These are phyloP conservation scores for Dolichoris vasculosae DNA, from an alignment of 1,140 invertebrate species.

Conservation along the genomic window DNA sequence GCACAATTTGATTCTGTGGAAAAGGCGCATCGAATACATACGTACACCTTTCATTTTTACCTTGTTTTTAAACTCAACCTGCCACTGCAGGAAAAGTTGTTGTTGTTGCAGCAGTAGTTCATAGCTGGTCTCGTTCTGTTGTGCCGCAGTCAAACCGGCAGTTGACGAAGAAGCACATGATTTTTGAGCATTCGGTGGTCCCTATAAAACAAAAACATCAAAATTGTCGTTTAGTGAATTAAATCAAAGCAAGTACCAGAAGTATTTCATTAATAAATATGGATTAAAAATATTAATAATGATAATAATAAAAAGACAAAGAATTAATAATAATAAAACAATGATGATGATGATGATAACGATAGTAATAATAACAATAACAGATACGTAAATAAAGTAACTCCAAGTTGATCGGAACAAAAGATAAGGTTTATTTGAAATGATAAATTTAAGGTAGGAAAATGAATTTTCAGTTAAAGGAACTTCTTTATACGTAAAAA, in stretches of 20 bases:
- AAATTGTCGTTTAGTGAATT: neutral
- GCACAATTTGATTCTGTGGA: neutral
- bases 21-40: neutral
- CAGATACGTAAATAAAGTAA: neutral
- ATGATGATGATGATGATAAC: neutral
- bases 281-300: no score
- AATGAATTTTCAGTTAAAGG: neutral
- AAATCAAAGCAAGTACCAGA: neutral
- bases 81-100: conserved; percentile 92
- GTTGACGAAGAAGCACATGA: conserved; percentile 73
- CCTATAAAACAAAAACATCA: conserved; percentile 70
- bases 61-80: conserved; percentile 87
- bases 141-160: conserved; percentile 70
- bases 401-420: neutral
- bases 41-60: conserved; percentile 3
- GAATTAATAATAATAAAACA: no score
- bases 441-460: neutral
- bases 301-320: no score
- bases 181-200: conserved; percentile 93
- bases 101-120: conserved; percentile 95
- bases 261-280: no score
- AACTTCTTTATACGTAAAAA: neutral
- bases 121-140: conserved; percentile 87
- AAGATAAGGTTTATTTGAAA: neutral
- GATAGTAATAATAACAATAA: neutral